Conservation (phyloP, 1,140 invertebrate species). For the Aphidius gifuensis region DNA sequence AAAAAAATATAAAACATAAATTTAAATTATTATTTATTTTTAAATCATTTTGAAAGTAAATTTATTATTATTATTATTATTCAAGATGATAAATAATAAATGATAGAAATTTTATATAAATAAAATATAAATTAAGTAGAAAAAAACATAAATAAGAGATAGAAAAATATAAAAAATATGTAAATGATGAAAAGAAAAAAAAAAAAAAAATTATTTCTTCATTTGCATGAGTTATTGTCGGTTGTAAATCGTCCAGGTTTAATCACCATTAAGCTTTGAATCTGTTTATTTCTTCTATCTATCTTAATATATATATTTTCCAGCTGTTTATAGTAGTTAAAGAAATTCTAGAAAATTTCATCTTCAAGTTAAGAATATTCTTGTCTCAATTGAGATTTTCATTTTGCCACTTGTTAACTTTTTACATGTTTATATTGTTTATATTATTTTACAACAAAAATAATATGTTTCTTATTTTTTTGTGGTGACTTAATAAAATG, state of each 20-base stretch:
- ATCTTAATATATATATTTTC: not conserved
- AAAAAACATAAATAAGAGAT: not conserved
- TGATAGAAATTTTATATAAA: too few relatives aligned
- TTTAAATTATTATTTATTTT: too few relatives aligned
- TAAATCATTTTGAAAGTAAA: too few relatives aligned
- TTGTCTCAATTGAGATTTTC: not conserved
- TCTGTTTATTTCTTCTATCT: too few relatives aligned
- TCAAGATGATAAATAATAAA: too few relatives aligned
- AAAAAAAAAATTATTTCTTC: conserved; percentile 18
- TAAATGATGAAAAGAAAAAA: conserved; percentile 5
- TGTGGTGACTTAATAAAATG: too few relatives aligned
- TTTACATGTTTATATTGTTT: too few relatives aligned
- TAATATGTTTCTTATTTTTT: too few relatives aligned
- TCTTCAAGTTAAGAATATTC: not conserved
- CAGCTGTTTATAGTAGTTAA: too few relatives aligned
- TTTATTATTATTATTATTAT: too few relatives aligned
- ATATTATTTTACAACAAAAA: too few relatives aligned
- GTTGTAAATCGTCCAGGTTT: conserved; percentile 22
- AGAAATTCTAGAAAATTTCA: not conserved
- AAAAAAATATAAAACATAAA: too few relatives aligned
- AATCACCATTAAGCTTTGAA: conserved; percentile 23
- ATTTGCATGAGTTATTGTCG: conserved; percentile 23
- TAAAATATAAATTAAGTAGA: conserved; percentile 5
- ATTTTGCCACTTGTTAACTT: not conserved
- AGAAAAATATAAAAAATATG: conserved; percentile 2